A percentile compares a stretch with the other conserved stretches of the same genome.
Conservation (phyloP, 2,888 invertebrate genomes). For the Diarsia mendica region DNA sequence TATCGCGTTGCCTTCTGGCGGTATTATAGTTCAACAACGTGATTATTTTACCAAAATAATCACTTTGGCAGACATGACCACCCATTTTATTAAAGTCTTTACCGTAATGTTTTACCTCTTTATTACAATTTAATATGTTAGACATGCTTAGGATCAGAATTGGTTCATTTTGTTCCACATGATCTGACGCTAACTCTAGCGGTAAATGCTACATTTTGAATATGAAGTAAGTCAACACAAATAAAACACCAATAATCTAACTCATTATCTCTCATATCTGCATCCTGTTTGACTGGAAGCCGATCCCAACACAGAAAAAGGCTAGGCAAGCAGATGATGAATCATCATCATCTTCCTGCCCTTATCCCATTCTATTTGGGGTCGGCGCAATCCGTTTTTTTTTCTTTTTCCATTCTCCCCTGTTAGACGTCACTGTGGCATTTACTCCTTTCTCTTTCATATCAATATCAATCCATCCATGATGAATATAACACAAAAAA, state of each 20-base stretch:
- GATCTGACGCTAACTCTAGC: too few species aligned
- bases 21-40: too few species aligned
- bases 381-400: too few species aligned
- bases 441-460: too few species aligned
- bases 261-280: not conserved
- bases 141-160: not conserved
- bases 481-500: not conserved
- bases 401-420: too few species aligned
- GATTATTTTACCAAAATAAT: too few species aligned
- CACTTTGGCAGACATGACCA: too few species aligned
- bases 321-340: not conserved
- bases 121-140: not conserved
- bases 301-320: not conserved
- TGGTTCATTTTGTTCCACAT: not conserved
- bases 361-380: too few species aligned
- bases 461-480: too few species aligned
- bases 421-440: too few species aligned
- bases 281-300: not conserved
- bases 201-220: not conserved
- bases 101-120: not conserved
- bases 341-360: too few species aligned
- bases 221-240: not conserved
- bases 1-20: too few species aligned
- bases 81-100: not conserved
- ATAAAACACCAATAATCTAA: not conserved